Evolutionary conservation across 2,888 invertebrate genomes (phyloP).

Genomic region (Drosophila phalerata): DNA sequence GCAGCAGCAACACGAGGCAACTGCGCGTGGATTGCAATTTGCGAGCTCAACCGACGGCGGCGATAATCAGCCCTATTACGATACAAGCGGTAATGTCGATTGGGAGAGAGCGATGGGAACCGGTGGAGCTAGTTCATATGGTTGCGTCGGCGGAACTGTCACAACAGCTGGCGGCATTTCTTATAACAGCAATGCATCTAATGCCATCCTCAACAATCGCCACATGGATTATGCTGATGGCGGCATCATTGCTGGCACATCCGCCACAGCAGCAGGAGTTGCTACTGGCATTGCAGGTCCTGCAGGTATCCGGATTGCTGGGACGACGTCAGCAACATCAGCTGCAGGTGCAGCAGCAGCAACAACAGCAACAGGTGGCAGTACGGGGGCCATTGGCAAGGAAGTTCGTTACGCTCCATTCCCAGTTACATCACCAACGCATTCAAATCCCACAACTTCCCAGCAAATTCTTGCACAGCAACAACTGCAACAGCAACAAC

Average conservation of each 20-base stretch:
- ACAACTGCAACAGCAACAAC: slow-evolving; percentile 46
- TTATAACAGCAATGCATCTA: slow-evolving; percentile 80
- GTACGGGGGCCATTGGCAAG: slow-evolving; percentile 86
- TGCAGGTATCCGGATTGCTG: slow-evolving; percentile 47
- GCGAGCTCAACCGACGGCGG: slow-evolving; percentile 78
- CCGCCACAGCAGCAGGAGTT: slow-evolving; percentile 74
- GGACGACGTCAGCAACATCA: neutral
- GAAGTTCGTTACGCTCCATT: slow-evolving; percentile 88
- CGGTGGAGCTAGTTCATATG: slow-evolving; percentile 85
- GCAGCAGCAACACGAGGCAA: slow-evolving; percentile 79
- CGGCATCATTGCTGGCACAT: slow-evolving; percentile 83
- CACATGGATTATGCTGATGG: slow-evolving; percentile 84
- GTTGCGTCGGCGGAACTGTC: slow-evolving; percentile 83
- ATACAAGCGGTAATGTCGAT: slow-evolving; percentile 84
- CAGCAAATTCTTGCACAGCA: slow-evolving; percentile 73
- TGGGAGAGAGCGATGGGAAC: slow-evolving; percentile 85
- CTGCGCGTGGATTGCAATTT: slow-evolving; percentile 77
- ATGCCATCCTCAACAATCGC: slow-evolving; percentile 78
- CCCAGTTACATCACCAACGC: slow-evolving; percentile 86
- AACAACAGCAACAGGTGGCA: slow-evolving; percentile 47
- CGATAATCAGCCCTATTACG: slow-evolving; percentile 85
- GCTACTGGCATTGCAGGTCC: slow-evolving; percentile 64
- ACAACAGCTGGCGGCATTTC: slow-evolving; percentile 78
- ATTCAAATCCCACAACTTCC: slow-evolving; percentile 86
- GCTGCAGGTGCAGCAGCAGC: slow-evolving; percentile 28